Percentiles rank a stretch among this genome's conserved stretches.
phyloP scores from a whole-genome alignment of 2,113 vertebrate species.

The Thomomys bottae region DNA sequence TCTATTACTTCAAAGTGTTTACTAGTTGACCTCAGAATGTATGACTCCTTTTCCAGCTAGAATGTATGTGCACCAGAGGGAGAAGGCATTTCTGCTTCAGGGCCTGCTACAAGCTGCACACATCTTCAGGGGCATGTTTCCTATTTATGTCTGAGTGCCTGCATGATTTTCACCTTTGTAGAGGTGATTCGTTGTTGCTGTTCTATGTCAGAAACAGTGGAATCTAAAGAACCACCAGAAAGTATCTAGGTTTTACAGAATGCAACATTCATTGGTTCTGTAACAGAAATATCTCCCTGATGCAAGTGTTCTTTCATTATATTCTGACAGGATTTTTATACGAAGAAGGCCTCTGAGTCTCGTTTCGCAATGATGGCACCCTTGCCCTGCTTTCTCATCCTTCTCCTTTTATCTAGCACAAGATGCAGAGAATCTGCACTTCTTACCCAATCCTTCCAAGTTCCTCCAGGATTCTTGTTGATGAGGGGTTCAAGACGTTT shows the following conservation, averaged over 20 bases:
- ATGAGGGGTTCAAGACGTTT: constrained; percentile 89
- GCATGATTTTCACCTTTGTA: background rate
- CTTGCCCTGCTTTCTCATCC: background rate
- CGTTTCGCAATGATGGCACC: background rate
- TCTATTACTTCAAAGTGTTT: background rate
- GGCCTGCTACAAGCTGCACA: background rate
- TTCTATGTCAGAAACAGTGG: background rate
- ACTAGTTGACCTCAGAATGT: background rate
- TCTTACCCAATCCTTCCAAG: constrained; percentile 90
- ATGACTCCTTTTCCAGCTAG: background rate
- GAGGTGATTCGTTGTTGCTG: background rate
- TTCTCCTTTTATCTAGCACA: background rate
- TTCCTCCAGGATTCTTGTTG: constrained; percentile 85
- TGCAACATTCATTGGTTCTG: background rate
- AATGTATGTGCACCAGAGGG: background rate
- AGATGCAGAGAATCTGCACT: background rate
- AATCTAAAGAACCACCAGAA: background rate
- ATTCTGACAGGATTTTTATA: background rate
- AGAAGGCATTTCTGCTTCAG: background rate
- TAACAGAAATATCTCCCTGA: background rate
- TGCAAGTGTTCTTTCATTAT: background rate
- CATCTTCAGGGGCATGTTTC: background rate
- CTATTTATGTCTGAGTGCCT: background rate
- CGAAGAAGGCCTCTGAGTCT: background rate
- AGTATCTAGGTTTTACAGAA: background rate